phyloP scores from a whole-genome alignment of 2,888 invertebrate genomes.

The Stegana nigrithorax region DNA sequence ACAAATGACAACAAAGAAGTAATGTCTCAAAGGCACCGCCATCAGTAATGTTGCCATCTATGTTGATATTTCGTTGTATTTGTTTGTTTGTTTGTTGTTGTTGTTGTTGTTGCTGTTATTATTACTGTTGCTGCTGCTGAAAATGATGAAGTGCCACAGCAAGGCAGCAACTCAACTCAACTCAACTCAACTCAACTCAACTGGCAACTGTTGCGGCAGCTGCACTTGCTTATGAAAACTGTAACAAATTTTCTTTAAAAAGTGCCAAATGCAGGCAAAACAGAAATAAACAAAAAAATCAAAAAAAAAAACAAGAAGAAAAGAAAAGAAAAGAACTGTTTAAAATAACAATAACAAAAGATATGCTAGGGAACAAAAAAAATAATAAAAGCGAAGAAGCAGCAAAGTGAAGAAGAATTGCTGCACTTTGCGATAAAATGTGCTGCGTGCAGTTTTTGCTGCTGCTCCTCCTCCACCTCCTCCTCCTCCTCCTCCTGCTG shows the following conservation, averaged over 20 bases:
- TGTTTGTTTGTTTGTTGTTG: too few species aligned
- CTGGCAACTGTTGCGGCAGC: too few species aligned
- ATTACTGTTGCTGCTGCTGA: background rate
- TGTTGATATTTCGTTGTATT: conserved; percentile 59
- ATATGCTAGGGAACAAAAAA: too few species aligned
- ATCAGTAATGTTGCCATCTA: conserved; percentile 63
- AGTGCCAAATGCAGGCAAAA: conserved; percentile 46
- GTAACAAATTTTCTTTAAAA: conserved; percentile 39
- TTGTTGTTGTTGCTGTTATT: conserved; percentile 11
- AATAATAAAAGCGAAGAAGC: too few species aligned
- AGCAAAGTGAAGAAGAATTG: conserved; percentile 14
- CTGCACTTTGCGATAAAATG: conserved; percentile 16
- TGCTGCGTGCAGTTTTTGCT: conserved; percentile 7
- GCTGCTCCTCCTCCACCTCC: background rate
- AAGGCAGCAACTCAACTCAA: conserved; percentile 15
- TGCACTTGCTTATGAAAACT: background rate
- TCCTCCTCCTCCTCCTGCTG: background rate
- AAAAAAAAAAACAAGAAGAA: conserved; percentile 21
- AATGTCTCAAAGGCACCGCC: too few species aligned
- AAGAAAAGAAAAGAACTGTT: too few species aligned
- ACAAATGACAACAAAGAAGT: too few species aligned
- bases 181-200: too few species aligned
- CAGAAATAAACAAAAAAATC: background rate
- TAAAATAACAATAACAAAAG: too few species aligned
- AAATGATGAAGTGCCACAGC: conserved; percentile 52